A percentile compares a stretch with the other conserved stretches of the same genome.
Conservation (phyloP, 1,140 invertebrate genomes). For the Leptopilina boulardi region DNA sequence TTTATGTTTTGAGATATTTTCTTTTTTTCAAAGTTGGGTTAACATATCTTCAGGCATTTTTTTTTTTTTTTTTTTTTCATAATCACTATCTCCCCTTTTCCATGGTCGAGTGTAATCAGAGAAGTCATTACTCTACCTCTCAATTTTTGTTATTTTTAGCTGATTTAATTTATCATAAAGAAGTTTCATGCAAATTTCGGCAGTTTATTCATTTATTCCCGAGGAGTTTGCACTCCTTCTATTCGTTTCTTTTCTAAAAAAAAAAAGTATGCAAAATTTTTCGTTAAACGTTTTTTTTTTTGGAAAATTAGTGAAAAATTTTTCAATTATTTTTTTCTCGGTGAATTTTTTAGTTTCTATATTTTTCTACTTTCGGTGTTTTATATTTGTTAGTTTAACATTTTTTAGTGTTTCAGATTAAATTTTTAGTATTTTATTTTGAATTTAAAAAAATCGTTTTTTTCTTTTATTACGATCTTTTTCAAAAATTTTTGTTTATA, state of each 20-base stretch:
- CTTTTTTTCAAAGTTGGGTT: neutral
- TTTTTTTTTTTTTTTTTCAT: neutral
- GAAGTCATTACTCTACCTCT: constrained; percentile 1
- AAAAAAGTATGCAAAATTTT: neutral
- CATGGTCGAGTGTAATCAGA: neutral
- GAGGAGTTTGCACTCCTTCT: neutral
- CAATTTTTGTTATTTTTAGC: neutral
- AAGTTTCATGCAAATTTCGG: neutral
- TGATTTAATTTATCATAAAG: neutral
- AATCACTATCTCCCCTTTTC: neutral
- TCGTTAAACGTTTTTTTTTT: too few species aligned
- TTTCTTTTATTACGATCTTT: too few species aligned
- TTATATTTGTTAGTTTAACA: too few species aligned
- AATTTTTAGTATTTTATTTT: too few species aligned
- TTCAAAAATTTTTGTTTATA: too few species aligned
- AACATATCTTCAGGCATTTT: neutral
- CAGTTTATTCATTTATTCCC: neutral
- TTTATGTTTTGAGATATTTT: neutral
- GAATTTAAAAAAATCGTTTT: too few species aligned
- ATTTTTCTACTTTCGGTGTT: too few species aligned
- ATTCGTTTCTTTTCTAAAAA: neutral
- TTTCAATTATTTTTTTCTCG: too few species aligned
- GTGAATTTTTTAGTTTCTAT: too few species aligned
- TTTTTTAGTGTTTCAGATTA: too few species aligned
- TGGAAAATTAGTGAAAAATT: too few species aligned